A percentile compares a stretch with the other conserved stretches of the same genome.
phyloP scores from a whole-genome alignment of 2,113 vertebrate genomes.

The Nerophis lumbriciformis region DNA sequence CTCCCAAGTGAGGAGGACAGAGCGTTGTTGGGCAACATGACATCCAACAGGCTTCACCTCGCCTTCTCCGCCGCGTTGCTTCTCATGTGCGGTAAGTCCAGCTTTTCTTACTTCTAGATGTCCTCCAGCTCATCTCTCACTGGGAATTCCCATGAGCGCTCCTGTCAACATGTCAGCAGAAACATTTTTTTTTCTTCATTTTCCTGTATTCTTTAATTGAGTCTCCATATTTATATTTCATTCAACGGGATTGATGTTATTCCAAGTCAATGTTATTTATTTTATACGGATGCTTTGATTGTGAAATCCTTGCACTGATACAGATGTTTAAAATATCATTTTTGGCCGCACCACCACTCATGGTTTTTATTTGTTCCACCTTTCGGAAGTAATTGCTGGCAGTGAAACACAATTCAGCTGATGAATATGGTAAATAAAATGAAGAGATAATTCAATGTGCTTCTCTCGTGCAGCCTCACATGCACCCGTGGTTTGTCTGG shows the following conservation, averaged over 20 bases:
- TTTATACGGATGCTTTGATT: background rate
- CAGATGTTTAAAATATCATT: conserved; percentile 5
- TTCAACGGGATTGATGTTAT: background rate
- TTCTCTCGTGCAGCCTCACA: conserved; percentile 13
- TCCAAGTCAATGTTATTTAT: background rate
- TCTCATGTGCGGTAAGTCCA: conserved; percentile 61
- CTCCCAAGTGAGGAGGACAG: conserved; percentile 49
- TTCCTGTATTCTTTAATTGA: background rate
- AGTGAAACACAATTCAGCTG: too few species aligned
- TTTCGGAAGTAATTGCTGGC: background rate
- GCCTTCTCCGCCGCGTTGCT: conserved; percentile 36
- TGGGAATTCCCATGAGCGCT: conserved; percentile 28
- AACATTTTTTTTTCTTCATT: background rate
- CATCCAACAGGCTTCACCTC: conserved; percentile 21
- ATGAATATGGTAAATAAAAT: too few species aligned
- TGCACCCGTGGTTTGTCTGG: conserved; percentile 33
- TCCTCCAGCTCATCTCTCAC: conserved; percentile 28
- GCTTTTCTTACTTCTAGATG: conserved; percentile 17
- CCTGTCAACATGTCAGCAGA: background rate
- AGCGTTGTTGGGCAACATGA: conserved; percentile 52
- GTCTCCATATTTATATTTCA: background rate
- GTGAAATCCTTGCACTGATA: background rate
- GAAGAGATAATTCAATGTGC: background rate
- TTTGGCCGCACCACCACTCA: background rate
- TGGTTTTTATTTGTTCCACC: background rate